Evolutionary conservation across 2,888 invertebrate species (phyloP).

Genomic region (Hecatera dysodea): DNA sequence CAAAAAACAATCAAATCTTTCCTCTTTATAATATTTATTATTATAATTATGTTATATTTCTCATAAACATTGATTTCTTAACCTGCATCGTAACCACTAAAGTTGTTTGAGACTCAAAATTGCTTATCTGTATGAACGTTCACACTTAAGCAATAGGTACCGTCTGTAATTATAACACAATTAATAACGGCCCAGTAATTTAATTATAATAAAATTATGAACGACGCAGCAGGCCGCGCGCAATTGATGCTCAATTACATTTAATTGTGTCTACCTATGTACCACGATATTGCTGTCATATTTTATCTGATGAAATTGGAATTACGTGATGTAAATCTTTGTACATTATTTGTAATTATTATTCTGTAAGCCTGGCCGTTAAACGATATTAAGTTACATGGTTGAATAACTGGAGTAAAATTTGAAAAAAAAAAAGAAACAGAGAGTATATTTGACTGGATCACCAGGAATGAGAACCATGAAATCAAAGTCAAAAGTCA

Average conservation of each 20-base stretch:
- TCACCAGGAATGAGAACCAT: too few species aligned
- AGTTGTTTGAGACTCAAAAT: background rate
- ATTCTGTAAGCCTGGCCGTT: background rate
- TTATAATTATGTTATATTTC: too few species aligned
- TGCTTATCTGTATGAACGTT: constrained; percentile 17
- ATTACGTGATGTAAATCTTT: constrained; percentile 35
- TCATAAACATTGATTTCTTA: background rate
- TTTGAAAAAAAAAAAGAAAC: too few species aligned
- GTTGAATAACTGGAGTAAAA: too few species aligned
- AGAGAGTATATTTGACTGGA: too few species aligned
- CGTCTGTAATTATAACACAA: constrained; percentile 47
- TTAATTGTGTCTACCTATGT: constrained; percentile 50
- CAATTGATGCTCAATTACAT: constrained; percentile 59
- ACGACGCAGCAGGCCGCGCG: constrained; percentile 26
- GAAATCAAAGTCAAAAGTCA: too few species aligned
- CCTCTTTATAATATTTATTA: too few species aligned
- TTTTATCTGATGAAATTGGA: constrained; percentile 43
- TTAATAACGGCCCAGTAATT: constrained; percentile 51
- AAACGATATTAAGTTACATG: too few species aligned
- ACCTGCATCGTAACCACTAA: background rate
- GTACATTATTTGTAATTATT: constrained; percentile 13
- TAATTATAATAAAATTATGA: constrained; percentile 57
- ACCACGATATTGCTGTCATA: constrained; percentile 43
- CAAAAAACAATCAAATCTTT: too few species aligned
- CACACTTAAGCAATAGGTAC: constrained; percentile 4